These are phyloP conservation scores for Holotrichia oblita DNA, from an alignment of 1,140 invertebrate species.

Conservation along the genomic window DNA sequence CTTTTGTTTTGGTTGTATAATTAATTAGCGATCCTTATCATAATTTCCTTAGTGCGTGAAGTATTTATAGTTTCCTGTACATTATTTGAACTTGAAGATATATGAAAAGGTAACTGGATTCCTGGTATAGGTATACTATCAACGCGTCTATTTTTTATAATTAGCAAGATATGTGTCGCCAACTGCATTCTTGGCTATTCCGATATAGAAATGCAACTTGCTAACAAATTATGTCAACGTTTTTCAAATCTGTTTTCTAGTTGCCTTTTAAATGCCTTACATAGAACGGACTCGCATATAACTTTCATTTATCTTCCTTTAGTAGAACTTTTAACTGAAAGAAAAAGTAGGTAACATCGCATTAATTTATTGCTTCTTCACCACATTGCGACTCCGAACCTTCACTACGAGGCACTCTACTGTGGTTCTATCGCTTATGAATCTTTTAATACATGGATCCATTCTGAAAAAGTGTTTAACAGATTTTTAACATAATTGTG, in stretches of 20 bases:
- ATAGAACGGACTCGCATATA: not conserved
- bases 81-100: too few relatives aligned
- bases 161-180: too few relatives aligned
- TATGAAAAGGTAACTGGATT: too few relatives aligned
- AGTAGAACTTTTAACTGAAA: not conserved
- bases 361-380: not conserved
- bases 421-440: conserved; percentile 42
- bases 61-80: too few relatives aligned
- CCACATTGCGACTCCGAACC: not conserved
- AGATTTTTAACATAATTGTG: conserved; percentile 50
- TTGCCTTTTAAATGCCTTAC: not conserved
- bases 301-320: conserved; percentile 5
- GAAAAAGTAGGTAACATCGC: not conserved
- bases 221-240: too few relatives aligned
- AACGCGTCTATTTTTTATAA: too few relatives aligned
- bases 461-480: conserved; percentile 47
- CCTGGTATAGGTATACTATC: too few relatives aligned
- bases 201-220: too few relatives aligned
- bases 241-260: not conserved
- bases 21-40: too few relatives aligned
- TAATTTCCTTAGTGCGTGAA: too few relatives aligned
- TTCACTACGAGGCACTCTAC: not conserved
- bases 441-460: conserved; percentile 48
- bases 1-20: too few relatives aligned
- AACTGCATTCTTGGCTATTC: too few relatives aligned